phyloP scores from a whole-genome alignment of 1,140 invertebrate species.

The Magallana gigas region DNA sequence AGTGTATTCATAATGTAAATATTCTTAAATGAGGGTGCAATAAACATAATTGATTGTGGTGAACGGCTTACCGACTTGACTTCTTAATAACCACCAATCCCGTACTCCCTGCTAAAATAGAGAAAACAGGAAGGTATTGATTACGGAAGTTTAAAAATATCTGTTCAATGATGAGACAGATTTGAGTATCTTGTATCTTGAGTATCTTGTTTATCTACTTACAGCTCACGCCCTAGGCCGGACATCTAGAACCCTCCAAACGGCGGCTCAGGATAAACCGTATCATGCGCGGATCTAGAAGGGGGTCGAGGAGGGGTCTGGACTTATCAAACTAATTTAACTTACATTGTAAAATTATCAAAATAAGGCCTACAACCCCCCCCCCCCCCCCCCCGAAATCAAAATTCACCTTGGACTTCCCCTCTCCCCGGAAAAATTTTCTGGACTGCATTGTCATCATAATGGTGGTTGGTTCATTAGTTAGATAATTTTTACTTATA shows the following conservation, averaged over 20 bases:
- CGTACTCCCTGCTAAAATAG: neutral
- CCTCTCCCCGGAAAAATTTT: too few relatives aligned
- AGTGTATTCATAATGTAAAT: too few relatives aligned
- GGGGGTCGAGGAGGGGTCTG: too few relatives aligned
- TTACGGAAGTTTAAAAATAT: neutral
- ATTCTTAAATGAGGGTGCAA: too few relatives aligned
- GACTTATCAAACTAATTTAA: too few relatives aligned
- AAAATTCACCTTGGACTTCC: too few relatives aligned
- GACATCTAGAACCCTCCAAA: constrained; percentile 94
- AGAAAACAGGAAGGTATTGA: neutral
- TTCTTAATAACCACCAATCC: neutral
- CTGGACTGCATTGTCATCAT: too few relatives aligned
- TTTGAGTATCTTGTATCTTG: neutral
- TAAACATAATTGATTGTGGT: neutral
- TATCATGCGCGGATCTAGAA: constrained; percentile 74
- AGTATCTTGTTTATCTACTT: neutral
- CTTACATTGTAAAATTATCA: too few relatives aligned
- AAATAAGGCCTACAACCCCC: too few relatives aligned
- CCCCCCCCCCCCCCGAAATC: too few relatives aligned
- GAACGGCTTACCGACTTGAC: neutral
- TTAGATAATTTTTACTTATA: too few relatives aligned
- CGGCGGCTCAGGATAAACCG: constrained; percentile 86
- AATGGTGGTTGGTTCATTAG: too few relatives aligned
- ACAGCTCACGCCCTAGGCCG: constrained; percentile 93
- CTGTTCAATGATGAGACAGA: neutral